Evolutionary conservation across 2,797 vertebrate species (phyloP).

Genomic region (Zenarchopterus dispar): DNA sequence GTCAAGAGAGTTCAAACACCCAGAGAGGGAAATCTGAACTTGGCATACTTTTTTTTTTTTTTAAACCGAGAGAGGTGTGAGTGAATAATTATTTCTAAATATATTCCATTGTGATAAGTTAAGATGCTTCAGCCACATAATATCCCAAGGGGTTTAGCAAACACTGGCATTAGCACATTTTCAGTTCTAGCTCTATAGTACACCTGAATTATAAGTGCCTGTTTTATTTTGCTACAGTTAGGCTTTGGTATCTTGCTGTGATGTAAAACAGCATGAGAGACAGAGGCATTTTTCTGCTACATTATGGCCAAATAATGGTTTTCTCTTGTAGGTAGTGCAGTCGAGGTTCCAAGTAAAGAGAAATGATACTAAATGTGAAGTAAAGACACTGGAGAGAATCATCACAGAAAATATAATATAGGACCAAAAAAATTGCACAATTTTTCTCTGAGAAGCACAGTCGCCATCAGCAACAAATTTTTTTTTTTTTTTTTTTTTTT

Average conservation of each 20-base stretch:
- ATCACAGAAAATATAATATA: too few species aligned
- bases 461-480: too few species aligned
- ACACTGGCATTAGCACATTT: background rate
- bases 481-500: too few species aligned
- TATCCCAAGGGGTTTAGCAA: background rate
- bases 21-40: background rate
- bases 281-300: too few species aligned
- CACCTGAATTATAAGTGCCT: background rate
- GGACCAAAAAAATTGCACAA: too few species aligned
- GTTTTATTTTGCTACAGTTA: background rate
- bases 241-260: background rate
- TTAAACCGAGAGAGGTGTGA: too few species aligned
- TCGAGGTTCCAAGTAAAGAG: too few species aligned
- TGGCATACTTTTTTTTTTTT: background rate
- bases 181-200: background rate
- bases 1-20: background rate
- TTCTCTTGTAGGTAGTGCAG: too few species aligned
- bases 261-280: background rate
- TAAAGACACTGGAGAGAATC: too few species aligned
- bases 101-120: background rate
- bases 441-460: too few species aligned
- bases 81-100: background rate
- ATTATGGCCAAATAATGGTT: too few species aligned
- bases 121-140: background rate
- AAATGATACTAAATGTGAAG: too few species aligned